A percentile compares a stretch with the other conserved stretches of the same genome.
These are phyloP conservation scores for Tapirus indicus DNA, from an alignment of 2,797 vertebrate species.

Conservation along the genomic window DNA sequence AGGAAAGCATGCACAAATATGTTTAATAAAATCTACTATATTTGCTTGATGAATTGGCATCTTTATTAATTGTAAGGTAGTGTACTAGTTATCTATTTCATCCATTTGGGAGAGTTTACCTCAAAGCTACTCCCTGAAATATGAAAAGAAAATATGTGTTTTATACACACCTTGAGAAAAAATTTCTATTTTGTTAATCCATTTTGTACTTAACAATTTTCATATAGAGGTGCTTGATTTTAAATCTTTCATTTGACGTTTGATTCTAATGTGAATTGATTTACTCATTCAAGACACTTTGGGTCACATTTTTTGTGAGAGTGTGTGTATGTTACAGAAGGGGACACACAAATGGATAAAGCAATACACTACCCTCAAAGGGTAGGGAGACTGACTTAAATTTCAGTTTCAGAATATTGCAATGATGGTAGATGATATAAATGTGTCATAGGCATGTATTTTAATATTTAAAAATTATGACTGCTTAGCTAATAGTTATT, in stretches of 20 bases:
- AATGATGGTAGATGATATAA: not conserved
- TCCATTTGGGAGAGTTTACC: not conserved
- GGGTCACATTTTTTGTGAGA: not conserved
- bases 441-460: not conserved
- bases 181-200: not conserved
- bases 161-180: not conserved
- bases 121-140: not conserved
- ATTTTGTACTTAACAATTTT: not conserved
- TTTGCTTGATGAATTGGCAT: not conserved
- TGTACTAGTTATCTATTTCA: not conserved
- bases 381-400: not conserved
- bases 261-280: not conserved
- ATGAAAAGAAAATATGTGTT: not conserved
- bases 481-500: not conserved
- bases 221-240: not conserved
- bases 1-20: not conserved
- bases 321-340: not conserved
- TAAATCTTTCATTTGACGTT: not conserved
- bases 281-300: not conserved
- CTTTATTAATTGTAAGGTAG: not conserved
- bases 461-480: not conserved
- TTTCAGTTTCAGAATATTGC: not conserved
- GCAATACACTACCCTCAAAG: accelerated
- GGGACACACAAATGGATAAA: not conserved
- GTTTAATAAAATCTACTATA: not conserved